Percentiles rank a stretch among this genome's conserved stretches.
phyloP scores from a whole-genome alignment of 1,140 invertebrate genomes.

The Papilio xuthus region DNA sequence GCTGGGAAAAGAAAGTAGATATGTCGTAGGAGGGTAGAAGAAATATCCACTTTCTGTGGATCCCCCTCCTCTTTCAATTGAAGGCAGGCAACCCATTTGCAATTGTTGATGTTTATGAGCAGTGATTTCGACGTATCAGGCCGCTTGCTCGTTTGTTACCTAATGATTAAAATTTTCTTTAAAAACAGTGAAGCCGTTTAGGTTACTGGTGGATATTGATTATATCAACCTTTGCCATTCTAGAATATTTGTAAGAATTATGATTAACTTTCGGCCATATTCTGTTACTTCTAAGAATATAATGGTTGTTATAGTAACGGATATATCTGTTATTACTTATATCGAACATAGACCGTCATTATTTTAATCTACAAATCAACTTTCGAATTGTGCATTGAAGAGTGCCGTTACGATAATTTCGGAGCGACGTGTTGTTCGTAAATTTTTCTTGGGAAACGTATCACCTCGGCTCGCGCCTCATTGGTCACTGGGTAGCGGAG shows the following conservation, averaged over 20 bases:
- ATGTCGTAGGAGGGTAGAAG: too few species aligned
- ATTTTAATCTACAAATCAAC: conserved; percentile 7
- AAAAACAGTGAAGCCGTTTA: neutral
- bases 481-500: conserved; percentile 61
- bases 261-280: neutral
- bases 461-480: conserved; percentile 56
- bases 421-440: conserved; percentile 53
- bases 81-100: too few species aligned
- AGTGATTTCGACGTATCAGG: too few species aligned
- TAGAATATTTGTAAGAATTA: neutral
- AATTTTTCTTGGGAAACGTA: conserved; percentile 69
- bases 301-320: conserved; percentile 2
- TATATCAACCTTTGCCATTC: neutral
- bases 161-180: neutral
- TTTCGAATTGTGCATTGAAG: conserved; percentile 53
- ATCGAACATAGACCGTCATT: conserved; percentile 1
- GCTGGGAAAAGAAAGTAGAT: too few species aligned
- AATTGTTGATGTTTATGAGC: too few species aligned
- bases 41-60: too few species aligned
- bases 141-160: neutral
- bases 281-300: neutral
- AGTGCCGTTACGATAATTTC: conserved; percentile 70
- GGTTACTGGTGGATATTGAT: neutral
- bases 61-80: too few species aligned
- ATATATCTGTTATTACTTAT: conserved; percentile 10